Percentiles rank a stretch among this genome's conserved stretches.
These are phyloP conservation scores for Spodoptera frugiperda DNA, from an alignment of 1,140 invertebrate species.

Conservation along the genomic window DNA sequence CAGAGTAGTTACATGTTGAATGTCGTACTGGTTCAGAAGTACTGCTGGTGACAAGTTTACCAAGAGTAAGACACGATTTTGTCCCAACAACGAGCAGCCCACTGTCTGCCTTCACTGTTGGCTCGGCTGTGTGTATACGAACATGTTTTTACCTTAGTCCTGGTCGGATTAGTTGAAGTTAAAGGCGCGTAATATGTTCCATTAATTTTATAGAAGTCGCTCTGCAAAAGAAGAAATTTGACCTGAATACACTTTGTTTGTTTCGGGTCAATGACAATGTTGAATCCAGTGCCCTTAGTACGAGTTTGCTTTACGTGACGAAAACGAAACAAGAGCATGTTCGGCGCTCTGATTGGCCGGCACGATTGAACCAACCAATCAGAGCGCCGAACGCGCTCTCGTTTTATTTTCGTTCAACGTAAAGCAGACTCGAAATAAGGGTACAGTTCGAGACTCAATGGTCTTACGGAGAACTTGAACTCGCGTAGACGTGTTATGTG, in stretches of 20 bases:
- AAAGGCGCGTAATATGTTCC: conserved; percentile 75
- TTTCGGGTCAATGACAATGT: conserved; percentile 27
- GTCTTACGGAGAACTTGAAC: background rate
- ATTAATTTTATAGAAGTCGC: conserved; percentile 85
- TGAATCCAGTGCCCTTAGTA: no score
- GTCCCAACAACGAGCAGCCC: conserved; percentile 1
- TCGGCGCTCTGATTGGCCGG: no score
- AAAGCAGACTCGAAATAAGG: no score
- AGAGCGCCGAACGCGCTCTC: no score
- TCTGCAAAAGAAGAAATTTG: conserved; percentile 80
- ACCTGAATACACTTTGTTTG: conserved; percentile 43
- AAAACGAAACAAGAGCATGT: no score
- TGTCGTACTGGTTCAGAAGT: no score
- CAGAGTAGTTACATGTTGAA: no score
- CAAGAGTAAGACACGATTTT: background rate
- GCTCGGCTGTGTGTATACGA: conserved; percentile 40
- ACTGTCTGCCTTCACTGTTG: conserved; percentile 14
- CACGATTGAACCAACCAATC: no score
- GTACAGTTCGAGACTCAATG: background rate
- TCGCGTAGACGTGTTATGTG: no score
- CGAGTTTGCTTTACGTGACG: no score
- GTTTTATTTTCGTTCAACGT: no score
- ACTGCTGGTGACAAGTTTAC: no score
- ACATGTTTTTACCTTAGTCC: conserved; percentile 73
- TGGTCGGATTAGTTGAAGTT: conserved; percentile 69